Base-by-base conservation (phyloP, 1,140 invertebrate genomes). In the Heliconius congener region DNA sequence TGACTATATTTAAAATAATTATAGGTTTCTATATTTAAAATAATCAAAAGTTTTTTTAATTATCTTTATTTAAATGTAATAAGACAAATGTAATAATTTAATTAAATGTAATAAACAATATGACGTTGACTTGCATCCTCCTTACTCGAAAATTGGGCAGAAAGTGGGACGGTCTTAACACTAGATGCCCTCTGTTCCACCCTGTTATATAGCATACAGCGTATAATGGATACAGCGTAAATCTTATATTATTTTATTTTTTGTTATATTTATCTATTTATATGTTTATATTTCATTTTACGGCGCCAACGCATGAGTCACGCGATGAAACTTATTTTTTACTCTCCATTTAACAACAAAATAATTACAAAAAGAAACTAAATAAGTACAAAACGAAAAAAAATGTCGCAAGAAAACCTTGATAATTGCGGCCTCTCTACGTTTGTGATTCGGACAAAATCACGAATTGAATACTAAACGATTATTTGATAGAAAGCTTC, bases 351-450 rank as follows among this genome's bases (percentile, higher is more conserved):
- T 8, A 16, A 9, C n/a, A 52, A 57, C 11, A 30, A 30, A 66
- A 27, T 27, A 66, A 4, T 9, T 30, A 60, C 3, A 27, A 76
- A 73, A 73, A 80, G 39, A 74, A 80, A 57, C 55, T 57, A 76
- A 80, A 55, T 80, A 52, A 52, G 71, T 23, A 76, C 30, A 73
- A 80, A 52, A 74, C 42, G 73, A 66, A 80, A 80, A 78, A 46
- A 76, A 80, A 80, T 76, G 79, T 80, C 79, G 79, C 71, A 76
- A 80, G 71, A 80, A 78, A 80, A 80, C 79, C 79, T 76, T 80
- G 74, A 76, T 66, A 27, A 73, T 11, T 27, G 74, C 74, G 79
- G 79, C 74, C 74, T 72, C 74, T 80, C 71, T 6, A 16, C n/a
- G 66, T 71, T 42, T 16, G 73, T 46, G 73, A 76, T 79, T 79